Conservation (phyloP, 2,113 vertebrate genomes). For the Chionis minor region DNA sequence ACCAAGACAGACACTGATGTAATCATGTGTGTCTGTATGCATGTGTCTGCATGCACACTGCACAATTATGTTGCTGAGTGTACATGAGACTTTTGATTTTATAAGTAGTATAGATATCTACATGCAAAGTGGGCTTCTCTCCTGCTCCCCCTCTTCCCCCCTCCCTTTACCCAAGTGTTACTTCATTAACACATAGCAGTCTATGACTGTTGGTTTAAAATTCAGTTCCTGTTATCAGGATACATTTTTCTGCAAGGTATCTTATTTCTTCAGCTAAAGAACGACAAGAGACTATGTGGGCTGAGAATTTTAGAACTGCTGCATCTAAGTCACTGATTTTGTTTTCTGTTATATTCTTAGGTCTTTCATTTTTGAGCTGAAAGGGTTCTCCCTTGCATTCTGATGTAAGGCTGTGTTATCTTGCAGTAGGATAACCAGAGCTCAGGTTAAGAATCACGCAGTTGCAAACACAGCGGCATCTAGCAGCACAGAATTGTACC, state of each 20-base stretch:
- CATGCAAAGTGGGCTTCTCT: constrained; percentile 60
- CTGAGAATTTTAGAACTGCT: constrained; percentile 26
- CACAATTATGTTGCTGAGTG: constrained; percentile 11
- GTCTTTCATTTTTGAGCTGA: not conserved
- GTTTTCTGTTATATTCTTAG: not conserved
- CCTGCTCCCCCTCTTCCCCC: not conserved
- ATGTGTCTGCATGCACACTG: not conserved
- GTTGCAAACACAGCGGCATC: not conserved
- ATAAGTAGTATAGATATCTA: constrained; percentile 54
- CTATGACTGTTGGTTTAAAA: constrained; percentile 56
- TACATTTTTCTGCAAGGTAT: constrained; percentile 37
- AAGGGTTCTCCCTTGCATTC: not conserved
- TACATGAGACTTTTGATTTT: constrained; percentile 49
- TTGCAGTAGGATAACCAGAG: not conserved
- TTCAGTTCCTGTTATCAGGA: constrained; percentile 34
- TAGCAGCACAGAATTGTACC: not conserved
- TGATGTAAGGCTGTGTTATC: not conserved
- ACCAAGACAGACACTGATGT: constrained; percentile 47
- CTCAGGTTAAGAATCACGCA: not conserved
- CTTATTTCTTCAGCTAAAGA: constrained; percentile 22
- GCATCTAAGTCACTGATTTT: constrained; percentile 17
- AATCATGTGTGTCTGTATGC: not conserved
- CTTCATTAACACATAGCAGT: constrained; percentile 46
- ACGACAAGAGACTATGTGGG: not conserved
- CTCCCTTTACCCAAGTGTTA: not conserved